Evolutionary conservation across 2,888 invertebrate species (phyloP), one percentile per base, ranked within the genome.

Genomic region (Ophion ellenae): DNA sequence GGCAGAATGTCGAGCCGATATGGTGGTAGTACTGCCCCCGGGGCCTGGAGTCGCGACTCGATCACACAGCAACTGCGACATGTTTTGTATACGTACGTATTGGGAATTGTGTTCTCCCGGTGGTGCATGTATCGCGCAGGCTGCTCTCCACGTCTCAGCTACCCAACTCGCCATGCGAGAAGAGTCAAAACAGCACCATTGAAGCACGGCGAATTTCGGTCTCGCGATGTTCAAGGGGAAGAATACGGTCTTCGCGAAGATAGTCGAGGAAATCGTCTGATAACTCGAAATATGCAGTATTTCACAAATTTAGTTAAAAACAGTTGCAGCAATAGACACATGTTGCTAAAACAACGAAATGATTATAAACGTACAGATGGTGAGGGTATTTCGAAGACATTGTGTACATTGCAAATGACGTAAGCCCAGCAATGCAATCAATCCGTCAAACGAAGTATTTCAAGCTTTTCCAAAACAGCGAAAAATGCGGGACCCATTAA

Each of bases 171-270:
- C 61, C 78, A 79, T 61, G 71, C 71, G 74, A 85, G 75, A 77
- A 87, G 75, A 88, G 88, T 87, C 87, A 90, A 91, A 89, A 87
- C 88, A 89, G 88, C 87, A 89, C 87, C 89, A 87, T 88, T 91
- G 90, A 91, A 90, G 90, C 90, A 91, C 87, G 77, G 69, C 70
- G 88, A 84, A 90, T 89, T 86, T 86, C 83, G 78, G 85, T 82
- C 88, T 17, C 40, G 66, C 66, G 5, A 66, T 36, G 66, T 14
- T 66, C 5, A 66, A 89, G 81, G 53, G 69, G 61, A 69, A 36
- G 70, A 28, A 74, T 75, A 61, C 66, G 14, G 24, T 10, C 9
- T 7, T 28, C 36, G n/a, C 3, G 36, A n/a, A 36, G 4, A 9
- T 17, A 5, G n/a, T 36, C 66, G n/a, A 66, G 36, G 40, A 40